These are phyloP conservation scores for Marisa cornuarietis DNA, from an alignment of 1,140 invertebrate genomes.

Conservation along the genomic window DNA sequence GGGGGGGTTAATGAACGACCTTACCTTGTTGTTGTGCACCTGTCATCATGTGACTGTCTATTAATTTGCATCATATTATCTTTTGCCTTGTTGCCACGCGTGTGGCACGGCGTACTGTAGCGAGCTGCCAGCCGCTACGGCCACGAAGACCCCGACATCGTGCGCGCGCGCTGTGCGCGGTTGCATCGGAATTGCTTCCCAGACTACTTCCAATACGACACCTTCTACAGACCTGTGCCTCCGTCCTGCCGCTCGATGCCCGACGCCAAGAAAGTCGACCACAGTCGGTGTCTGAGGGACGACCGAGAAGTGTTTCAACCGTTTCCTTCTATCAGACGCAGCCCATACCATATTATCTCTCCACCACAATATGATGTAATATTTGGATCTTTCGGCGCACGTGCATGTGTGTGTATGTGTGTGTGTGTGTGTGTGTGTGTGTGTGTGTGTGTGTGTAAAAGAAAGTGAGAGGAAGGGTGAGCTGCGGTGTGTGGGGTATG, in stretches of 20 bases:
- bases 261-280: neutral
- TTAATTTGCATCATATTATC: no score
- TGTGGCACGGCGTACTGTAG: no score
- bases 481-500: neutral
- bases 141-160: neutral
- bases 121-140: no score
- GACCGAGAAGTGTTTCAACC: no score
- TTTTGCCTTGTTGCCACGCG: no score
- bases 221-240: conserved; percentile 1
- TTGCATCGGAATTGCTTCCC: conserved; percentile 7
- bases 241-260: neutral
- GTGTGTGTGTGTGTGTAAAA: neutral
- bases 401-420: conserved; percentile 2
- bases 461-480: neutral
- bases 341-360: no score
- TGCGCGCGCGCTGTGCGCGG: neutral
- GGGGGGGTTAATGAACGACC: no score
- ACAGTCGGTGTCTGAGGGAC: conserved; percentile 4
- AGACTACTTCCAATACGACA: neutral
- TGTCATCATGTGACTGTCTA: no score
- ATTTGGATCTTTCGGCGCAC: neutral
- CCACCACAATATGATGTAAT: no score
- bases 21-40: no score
- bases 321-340: no score
- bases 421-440: conserved; percentile 8